Conservation (phyloP, 1,140 invertebrate species). For the Cecropterus lyciades region DNA sequence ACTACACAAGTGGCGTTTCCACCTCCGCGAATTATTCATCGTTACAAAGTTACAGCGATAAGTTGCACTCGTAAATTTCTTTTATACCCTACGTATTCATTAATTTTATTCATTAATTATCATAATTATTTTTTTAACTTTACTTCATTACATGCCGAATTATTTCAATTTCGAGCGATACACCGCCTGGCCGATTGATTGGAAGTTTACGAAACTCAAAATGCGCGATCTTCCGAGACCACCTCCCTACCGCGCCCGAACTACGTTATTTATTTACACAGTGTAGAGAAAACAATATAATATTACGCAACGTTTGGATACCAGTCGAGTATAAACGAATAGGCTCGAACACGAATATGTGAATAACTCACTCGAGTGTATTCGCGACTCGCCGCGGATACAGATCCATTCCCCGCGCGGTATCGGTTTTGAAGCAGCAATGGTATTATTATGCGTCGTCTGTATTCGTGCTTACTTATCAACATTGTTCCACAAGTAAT, state of each 20-base stretch:
- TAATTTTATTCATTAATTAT: slow-evolving; percentile 25
- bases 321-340: too few relatives aligned
- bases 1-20: slow-evolving; percentile 71
- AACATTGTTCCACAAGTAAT: too few relatives aligned
- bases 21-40: slow-evolving; percentile 16
- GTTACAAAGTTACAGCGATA: slow-evolving; percentile 32
- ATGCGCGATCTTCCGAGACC: background rate
- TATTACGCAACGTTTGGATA: too few relatives aligned
- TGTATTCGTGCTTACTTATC: too few relatives aligned
- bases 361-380: too few relatives aligned
- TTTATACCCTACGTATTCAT: slow-evolving; percentile 28
- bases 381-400: too few relatives aligned
- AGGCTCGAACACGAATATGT: too few relatives aligned
- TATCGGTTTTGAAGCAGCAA: too few relatives aligned
- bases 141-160: slow-evolving; percentile 17
- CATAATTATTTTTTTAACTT: slow-evolving; percentile 15
- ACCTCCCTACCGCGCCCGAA: background rate
- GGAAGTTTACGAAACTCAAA: background rate
- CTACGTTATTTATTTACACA: slow-evolving; percentile 4
- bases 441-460: too few relatives aligned
- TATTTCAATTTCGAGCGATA: slow-evolving; percentile 13
- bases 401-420: too few relatives aligned
- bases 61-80: slow-evolving; percentile 28
- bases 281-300: background rate
- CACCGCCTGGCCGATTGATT: slow-evolving; percentile 15